Evolutionary conservation across 2,113 vertebrate species (phyloP).

Genomic region (Oncorhynchus nerka): DNA sequence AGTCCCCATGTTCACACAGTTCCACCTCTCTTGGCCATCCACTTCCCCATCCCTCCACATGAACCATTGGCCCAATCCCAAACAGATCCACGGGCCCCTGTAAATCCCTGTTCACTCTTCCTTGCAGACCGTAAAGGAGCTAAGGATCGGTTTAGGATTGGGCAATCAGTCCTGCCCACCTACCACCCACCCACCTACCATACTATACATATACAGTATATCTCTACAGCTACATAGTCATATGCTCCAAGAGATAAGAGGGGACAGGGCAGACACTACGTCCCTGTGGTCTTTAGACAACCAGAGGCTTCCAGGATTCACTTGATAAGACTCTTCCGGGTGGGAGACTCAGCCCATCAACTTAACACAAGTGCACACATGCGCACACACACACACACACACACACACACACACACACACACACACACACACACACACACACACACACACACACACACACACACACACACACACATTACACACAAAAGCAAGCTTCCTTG

Average conservation of each 20-base stretch:
- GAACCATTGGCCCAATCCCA: not conserved
- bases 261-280: conserved; percentile 35
- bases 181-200: not conserved
- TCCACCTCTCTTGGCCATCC: not conserved
- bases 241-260: conserved; percentile 41
- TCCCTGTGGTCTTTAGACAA: conserved; percentile 52
- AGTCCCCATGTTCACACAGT: not conserved
- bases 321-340: conserved; percentile 60
- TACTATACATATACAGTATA: not conserved
- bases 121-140: not conserved
- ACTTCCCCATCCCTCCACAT: not conserved
- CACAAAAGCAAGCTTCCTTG: not conserved
- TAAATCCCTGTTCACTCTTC: not conserved
- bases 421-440: too few relatives aligned
- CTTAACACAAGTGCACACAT: not conserved
- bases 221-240: conserved; percentile 24
- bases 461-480: not conserved
- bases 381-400: conserved; percentile 2
- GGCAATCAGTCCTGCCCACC: not conserved
- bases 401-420: too few relatives aligned
- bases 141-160: not conserved
- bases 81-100: not conserved
- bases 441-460: too few relatives aligned
- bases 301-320: conserved; percentile 39
- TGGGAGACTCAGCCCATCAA: not conserved